A percentile compares a stretch with the other conserved stretches of the same genome.
These are phyloP conservation scores for Hipposideros armiger DNA, from an alignment of 2,113 vertebrate genomes.

Conservation along the genomic window DNA sequence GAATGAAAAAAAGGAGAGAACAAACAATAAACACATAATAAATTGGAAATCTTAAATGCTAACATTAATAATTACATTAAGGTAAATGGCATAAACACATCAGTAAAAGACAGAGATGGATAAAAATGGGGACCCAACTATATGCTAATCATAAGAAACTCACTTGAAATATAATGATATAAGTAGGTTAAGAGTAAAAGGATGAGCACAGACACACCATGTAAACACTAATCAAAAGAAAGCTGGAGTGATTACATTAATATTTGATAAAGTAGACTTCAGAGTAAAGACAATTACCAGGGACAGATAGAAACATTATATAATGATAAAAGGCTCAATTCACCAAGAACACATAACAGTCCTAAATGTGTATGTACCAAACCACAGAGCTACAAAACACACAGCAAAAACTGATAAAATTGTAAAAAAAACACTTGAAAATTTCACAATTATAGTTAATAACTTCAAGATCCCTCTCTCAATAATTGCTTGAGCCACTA, in stretches of 20 bases:
- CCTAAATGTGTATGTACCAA: neutral
- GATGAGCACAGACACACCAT: neutral
- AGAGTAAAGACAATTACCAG: neutral
- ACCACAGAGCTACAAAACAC: neutral
- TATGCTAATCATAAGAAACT: neutral
- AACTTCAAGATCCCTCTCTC: neutral
- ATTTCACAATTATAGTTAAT: neutral
- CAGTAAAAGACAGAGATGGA: neutral
- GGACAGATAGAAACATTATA: neutral
- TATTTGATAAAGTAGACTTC: slow-evolving; percentile 2
- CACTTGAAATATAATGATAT: neutral
- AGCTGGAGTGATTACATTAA: neutral
- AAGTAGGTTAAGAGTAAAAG: slow-evolving; percentile 28
- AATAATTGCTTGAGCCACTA: slow-evolving; percentile 17
- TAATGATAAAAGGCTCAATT: neutral
- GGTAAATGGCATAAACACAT: neutral
- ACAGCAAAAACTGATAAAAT: neutral
- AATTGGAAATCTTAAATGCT: slow-evolving; percentile 30
- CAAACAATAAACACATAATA: neutral
- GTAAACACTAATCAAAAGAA: slow-evolving; percentile 1
- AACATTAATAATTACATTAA: slow-evolving; percentile 24
- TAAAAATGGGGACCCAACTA: neutral
- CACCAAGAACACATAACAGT: neutral
- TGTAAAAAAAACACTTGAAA: neutral
- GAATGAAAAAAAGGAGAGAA: neutral